phyloP scores from a whole-genome alignment of 2,797 vertebrate genomes.

The Florisuga fusca region DNA sequence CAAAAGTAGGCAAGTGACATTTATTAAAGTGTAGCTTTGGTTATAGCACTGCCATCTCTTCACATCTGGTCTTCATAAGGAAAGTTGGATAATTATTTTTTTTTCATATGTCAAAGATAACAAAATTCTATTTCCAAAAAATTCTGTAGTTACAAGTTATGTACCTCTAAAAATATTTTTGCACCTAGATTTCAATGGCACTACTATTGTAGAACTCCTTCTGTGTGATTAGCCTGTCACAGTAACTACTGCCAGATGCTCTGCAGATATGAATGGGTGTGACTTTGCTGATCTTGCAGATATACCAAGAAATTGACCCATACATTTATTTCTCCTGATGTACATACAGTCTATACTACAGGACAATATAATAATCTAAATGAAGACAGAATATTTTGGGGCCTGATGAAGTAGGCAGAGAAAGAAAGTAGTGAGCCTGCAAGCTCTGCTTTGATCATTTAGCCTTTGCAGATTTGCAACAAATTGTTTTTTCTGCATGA shows the following conservation, averaged over 20 bases:
- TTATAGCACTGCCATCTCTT: neutral
- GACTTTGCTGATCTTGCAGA: neutral
- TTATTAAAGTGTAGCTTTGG: fast-evolving
- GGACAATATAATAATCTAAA: neutral
- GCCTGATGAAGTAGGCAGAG: conserved; percentile 10
- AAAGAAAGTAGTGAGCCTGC: neutral
- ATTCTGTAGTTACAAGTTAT: neutral
- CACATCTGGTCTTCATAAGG: fast-evolving
- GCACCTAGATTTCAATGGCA: neutral
- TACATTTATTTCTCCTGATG: neutral
- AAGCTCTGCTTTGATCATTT: conserved; percentile 60
- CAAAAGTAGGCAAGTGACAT: neutral
- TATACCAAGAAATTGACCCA: neutral
- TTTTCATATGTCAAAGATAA: neutral
- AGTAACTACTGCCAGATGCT: neutral
- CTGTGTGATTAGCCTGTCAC: neutral
- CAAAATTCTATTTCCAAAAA: neutral
- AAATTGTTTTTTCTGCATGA: conserved; percentile 62
- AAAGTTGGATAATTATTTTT: fast-evolving
- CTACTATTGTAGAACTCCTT: neutral
- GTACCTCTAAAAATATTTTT: neutral
- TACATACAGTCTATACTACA: neutral
- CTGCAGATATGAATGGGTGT: neutral
- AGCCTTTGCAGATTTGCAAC: conserved; percentile 42
- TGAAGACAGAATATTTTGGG: neutral